Conservation (phyloP, 2,888 invertebrate species). For the Drosophila meridionalis region DNA sequence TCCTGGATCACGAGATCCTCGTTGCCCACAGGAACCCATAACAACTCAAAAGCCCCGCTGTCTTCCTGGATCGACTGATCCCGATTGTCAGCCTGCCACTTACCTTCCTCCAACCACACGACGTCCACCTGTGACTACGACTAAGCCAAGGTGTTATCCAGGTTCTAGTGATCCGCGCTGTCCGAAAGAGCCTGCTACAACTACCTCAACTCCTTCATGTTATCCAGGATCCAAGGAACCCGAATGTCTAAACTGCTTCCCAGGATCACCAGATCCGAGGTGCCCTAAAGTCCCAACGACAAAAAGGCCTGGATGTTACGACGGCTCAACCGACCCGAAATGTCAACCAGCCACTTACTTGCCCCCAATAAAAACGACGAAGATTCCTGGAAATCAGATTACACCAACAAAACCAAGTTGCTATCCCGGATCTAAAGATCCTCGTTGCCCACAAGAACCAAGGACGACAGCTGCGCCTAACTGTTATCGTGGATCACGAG, state of each 20-base stretch:
- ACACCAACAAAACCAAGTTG: slow-evolving; percentile 34
- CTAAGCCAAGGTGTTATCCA: slow-evolving; percentile 74
- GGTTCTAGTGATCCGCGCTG: slow-evolving; percentile 79
- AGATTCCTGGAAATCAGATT: slow-evolving; percentile 23
- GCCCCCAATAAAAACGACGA: slow-evolving; percentile 41
- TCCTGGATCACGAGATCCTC: background rate
- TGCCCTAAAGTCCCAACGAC: slow-evolving; percentile 52
- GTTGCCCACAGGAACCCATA: background rate
- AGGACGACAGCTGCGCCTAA: slow-evolving; percentile 27
- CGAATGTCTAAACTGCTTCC: slow-evolving; percentile 75
- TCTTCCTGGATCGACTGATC: slow-evolving; percentile 83
- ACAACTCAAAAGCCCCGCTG: slow-evolving; percentile 14
- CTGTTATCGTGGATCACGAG: slow-evolving; percentile 80
- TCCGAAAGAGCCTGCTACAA: slow-evolving; percentile 36
- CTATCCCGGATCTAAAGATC: slow-evolving; percentile 35
- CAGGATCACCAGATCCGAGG: slow-evolving; percentile 78
- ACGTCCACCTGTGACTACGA: slow-evolving; percentile 27
- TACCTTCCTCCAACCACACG: slow-evolving; percentile 24
- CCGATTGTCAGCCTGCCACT: slow-evolving; percentile 54
- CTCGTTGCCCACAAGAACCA: slow-evolving; percentile 23
- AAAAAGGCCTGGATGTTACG: slow-evolving; percentile 73
- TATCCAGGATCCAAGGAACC: slow-evolving; percentile 79
- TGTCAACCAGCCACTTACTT: slow-evolving; percentile 58
- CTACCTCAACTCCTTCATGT: slow-evolving; percentile 14
- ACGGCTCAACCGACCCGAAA: slow-evolving; percentile 82